Evolutionary conservation across 2,797 vertebrate species (phyloP).

Genomic region (Oceanodroma leucorhoa): DNA sequence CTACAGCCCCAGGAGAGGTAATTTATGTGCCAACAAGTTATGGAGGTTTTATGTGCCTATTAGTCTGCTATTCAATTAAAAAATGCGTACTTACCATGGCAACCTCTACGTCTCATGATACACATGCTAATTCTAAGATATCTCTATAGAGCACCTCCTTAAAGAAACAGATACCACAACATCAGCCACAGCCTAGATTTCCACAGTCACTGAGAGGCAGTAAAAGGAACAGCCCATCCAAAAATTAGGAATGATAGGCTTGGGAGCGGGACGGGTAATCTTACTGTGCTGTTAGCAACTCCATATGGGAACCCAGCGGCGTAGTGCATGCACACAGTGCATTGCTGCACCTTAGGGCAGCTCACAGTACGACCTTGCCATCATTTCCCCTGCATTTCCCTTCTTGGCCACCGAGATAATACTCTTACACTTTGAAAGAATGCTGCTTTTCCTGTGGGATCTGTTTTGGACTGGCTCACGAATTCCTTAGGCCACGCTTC

Average conservation of each 20-base stretch:
- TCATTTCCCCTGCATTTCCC: neutral
- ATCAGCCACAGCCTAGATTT: neutral
- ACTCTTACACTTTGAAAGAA: neutral
- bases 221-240: neutral
- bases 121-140: constrained; percentile 57
- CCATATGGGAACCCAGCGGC: neutral
- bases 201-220: neutral
- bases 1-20: constrained; percentile 58
- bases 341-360: neutral
- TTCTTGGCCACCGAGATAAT: neutral
- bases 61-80: constrained; percentile 75
- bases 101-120: constrained; percentile 57
- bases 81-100: constrained; percentile 69
- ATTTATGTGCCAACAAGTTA: constrained; percentile 70
- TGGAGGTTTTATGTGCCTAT: constrained; percentile 72
- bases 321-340: rapidly evolving
- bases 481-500: neutral
- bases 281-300: neutral
- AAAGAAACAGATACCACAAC: constrained; percentile 48
- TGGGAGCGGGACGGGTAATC: neutral
- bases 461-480: neutral
- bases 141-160: constrained; percentile 59
- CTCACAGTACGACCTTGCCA: neutral
- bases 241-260: neutral
- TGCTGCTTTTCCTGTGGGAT: neutral